Percentiles rank a stretch among this genome's conserved stretches.
Conservation (phyloP, 2,113 vertebrate species). For the Oncorhynchus keta region DNA sequence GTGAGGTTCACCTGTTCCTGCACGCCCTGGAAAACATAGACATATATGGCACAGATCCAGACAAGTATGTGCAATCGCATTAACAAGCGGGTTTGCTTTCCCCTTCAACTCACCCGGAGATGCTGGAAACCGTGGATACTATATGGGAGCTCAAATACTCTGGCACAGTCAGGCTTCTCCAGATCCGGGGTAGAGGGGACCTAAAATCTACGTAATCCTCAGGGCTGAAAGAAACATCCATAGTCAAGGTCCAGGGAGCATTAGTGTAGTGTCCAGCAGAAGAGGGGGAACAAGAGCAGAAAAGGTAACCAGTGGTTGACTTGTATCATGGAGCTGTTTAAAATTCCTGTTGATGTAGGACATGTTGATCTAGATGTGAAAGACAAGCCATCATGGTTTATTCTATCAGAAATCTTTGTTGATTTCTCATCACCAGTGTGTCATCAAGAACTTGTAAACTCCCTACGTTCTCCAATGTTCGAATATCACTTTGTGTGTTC, state of each 20-base stretch:
- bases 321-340: too few relatives aligned
- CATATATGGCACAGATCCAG: background rate
- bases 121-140: conserved; percentile 98
- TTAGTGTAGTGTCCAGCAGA: background rate
- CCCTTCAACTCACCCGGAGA: conserved; percentile 82
- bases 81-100: background rate
- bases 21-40: conserved; percentile 80
- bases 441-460: background rate
- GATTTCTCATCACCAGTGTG: background rate
- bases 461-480: too few relatives aligned
- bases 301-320: background rate
- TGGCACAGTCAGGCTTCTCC: conserved; percentile 90
- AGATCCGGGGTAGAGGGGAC: conserved; percentile 86
- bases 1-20: conserved; percentile 95
- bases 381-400: too few relatives aligned
- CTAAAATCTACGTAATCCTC: conserved; percentile 89
- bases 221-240: conserved; percentile 69
- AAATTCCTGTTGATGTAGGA: too few relatives aligned
- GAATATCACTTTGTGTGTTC: too few relatives aligned
- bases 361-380: too few relatives aligned
- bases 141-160: conserved; percentile 90
- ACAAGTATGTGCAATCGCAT: background rate
- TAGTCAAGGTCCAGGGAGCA: background rate
- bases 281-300: background rate
- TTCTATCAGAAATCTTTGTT: too few relatives aligned